Conservation (phyloP, 2,888 invertebrate genomes). For the Trissonchulus latispiculum region DNA sequence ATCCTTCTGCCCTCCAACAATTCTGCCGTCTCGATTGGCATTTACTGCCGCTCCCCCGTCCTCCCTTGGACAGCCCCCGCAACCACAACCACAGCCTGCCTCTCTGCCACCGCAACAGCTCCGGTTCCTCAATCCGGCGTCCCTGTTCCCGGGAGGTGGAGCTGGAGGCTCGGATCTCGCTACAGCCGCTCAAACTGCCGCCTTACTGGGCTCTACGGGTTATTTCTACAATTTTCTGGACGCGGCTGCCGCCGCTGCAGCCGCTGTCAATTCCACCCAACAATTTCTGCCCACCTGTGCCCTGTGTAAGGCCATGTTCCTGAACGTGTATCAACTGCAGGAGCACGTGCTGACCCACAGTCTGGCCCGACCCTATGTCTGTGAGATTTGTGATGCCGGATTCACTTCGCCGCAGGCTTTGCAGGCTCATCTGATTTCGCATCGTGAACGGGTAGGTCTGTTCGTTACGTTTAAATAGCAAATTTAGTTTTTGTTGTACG, state of each 20-base stretch:
- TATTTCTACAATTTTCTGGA: background rate
- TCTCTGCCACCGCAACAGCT: background rate
- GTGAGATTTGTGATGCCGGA: constrained; percentile 51
- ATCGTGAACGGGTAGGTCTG: constrained; percentile 32
- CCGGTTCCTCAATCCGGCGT: background rate
- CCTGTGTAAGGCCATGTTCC: constrained; percentile 17
- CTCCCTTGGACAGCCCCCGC: background rate
- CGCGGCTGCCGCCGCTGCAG: background rate
- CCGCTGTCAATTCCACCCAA: background rate
- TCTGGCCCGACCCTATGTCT: constrained; percentile 48
- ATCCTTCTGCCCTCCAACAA: too few species aligned
- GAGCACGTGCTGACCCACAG: constrained; percentile 45
- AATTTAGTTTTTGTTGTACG: too few species aligned
- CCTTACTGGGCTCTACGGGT: background rate
- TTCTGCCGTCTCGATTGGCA: too few species aligned
- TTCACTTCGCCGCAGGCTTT: constrained; percentile 48
- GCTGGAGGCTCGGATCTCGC: background rate
- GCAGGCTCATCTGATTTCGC: constrained; percentile 46
- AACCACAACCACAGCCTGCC: background rate
- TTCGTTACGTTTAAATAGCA: too few species aligned
- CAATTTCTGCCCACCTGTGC: background rate
- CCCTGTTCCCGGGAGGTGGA: background rate
- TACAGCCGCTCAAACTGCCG: background rate
- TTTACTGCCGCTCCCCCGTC: background rate
- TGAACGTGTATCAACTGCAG: constrained; percentile 27